These are phyloP conservation scores for Tyrannus savana DNA, from an alignment of 2,113 vertebrate species.

Conservation along the genomic window DNA sequence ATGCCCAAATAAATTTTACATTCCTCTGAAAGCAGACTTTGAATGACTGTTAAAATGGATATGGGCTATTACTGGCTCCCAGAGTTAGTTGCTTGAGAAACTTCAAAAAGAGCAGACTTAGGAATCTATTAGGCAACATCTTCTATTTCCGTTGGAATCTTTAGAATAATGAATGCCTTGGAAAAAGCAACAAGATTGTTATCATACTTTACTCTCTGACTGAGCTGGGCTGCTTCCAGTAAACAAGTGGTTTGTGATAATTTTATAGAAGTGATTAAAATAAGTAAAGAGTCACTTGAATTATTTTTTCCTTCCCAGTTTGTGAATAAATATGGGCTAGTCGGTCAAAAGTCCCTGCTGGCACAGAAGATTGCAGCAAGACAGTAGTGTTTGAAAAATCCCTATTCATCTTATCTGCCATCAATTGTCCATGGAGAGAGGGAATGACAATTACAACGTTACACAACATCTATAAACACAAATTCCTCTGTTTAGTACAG, in stretches of 20 bases:
- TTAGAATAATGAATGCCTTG: neutral
- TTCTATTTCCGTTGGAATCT: neutral
- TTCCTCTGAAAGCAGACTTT: neutral
- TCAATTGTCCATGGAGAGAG: neutral
- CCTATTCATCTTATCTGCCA: neutral
- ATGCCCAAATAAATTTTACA: neutral
- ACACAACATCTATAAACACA: neutral
- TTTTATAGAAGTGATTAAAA: neutral
- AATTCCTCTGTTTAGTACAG: neutral
- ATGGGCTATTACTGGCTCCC: neutral
- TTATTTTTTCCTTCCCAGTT: neutral
- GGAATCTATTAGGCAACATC: neutral
- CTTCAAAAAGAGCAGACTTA: neutral
- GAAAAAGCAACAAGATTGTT: neutral
- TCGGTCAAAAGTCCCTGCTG: neutral
- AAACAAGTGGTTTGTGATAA: neutral
- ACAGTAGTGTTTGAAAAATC: neutral
- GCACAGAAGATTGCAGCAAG: neutral
- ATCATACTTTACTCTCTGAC: neutral
- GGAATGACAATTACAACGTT: neutral
- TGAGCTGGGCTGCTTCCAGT: neutral
- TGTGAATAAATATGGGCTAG: neutral
- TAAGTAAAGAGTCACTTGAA: neutral
- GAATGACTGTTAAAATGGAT: neutral
- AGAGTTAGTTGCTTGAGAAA: neutral